phyloP scores from a whole-genome alignment of 2,113 vertebrate genomes.

The Struthidea cinerea region DNA sequence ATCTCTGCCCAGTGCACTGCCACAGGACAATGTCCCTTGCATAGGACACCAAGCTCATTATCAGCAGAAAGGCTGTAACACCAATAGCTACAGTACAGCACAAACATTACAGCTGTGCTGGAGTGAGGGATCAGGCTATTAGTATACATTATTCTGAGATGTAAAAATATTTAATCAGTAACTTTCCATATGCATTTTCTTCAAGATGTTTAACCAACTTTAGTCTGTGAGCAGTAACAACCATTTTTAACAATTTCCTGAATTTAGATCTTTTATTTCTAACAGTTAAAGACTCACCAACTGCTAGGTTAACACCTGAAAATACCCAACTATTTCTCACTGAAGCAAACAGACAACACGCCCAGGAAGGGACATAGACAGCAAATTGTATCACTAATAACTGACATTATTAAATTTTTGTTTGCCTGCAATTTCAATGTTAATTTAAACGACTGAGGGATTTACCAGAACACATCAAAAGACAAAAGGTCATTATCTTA shows the following conservation, averaged over 20 bases:
- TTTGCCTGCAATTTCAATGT: background rate
- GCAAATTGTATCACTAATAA: background rate
- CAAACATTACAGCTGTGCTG: too few relatives aligned
- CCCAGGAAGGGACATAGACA: background rate
- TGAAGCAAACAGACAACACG: background rate
- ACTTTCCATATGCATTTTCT: background rate
- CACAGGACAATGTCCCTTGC: background rate
- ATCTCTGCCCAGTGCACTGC: background rate
- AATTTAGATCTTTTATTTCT: background rate
- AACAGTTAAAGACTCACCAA: background rate
- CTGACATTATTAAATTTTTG: background rate
- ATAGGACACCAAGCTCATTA: rapidly evolving
- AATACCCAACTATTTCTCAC: background rate
- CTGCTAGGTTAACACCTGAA: background rate
- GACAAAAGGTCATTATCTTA: background rate
- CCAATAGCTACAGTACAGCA: background rate
- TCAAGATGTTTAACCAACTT: background rate
- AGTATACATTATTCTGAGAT: background rate
- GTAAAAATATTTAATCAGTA: background rate
- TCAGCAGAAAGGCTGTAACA: background rate
- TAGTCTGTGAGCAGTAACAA: background rate
- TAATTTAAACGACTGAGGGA: background rate
- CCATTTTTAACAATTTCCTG: background rate
- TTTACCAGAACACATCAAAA: background rate
- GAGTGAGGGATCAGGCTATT: background rate